Conservation (phyloP, 2,888 invertebrate species). For the Andrena flavipes region DNA sequence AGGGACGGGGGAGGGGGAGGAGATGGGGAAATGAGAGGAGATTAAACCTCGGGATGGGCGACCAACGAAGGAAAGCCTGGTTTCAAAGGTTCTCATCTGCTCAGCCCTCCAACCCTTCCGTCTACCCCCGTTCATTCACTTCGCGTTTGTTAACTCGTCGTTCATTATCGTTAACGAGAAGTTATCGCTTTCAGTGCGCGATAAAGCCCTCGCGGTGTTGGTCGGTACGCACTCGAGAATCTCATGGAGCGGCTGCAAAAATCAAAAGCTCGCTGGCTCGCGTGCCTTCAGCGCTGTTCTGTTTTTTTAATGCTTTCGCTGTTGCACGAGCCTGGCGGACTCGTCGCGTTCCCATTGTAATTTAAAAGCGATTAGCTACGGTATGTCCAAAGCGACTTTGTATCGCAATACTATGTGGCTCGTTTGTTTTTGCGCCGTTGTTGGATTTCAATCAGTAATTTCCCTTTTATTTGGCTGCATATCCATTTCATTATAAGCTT, state of each 20-base stretch:
- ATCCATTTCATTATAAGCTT: background rate
- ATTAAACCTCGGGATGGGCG: slow-evolving; percentile 33
- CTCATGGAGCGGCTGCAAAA: slow-evolving; percentile 19
- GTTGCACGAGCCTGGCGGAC: background rate
- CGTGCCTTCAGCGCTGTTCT: background rate
- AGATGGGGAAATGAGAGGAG: background rate
- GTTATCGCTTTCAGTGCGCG: slow-evolving; percentile 58
- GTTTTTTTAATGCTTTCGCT: slow-evolving; percentile 12
- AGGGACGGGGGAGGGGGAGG: too few relatives aligned
- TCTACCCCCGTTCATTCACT: slow-evolving; percentile 44
- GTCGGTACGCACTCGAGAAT: slow-evolving; percentile 62
- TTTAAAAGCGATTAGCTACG: background rate
- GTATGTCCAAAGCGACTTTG: background rate
- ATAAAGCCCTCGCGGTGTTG: slow-evolving; percentile 64
- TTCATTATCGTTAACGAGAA: slow-evolving; percentile 71
- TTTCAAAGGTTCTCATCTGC: slow-evolving; percentile 34
- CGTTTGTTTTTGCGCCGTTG: background rate
- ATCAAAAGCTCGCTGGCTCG: background rate
- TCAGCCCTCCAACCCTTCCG: slow-evolving; percentile 39
- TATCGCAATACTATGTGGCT: background rate
- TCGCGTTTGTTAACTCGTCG: slow-evolving; percentile 56
- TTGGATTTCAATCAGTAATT: background rate
- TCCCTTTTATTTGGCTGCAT: background rate
- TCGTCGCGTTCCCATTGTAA: background rate
- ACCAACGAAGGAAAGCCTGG: slow-evolving; percentile 19